Base-by-base conservation (phyloP, 2,888 invertebrate species). In the Pantelozetes paolii region DNA sequence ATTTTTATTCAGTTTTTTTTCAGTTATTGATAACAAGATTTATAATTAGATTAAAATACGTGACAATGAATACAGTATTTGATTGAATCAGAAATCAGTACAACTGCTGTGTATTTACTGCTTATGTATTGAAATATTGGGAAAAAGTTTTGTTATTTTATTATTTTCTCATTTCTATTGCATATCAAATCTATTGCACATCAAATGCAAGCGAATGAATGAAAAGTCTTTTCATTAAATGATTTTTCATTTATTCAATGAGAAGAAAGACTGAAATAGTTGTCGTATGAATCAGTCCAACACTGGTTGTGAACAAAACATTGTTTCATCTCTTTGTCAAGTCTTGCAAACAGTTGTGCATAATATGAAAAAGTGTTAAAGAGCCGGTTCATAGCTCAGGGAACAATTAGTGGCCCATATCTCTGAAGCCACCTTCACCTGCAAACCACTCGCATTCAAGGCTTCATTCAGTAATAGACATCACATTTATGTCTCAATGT, bases 361-460 rank as follows among this genome's bases (percentile, higher is more conserved):
- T 26, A 26, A 23, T 57, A 15, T n/a, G 23, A 62, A 36, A 62
- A 62, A 32, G 36, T 26, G 62, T 62, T 32, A 8, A 30, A 62
- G 62, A 62, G 62, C 62, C 36, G 62, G 62, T 62, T 62, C 62
- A 36, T 18, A 54, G 18, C 54, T 8, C 54, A 20, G 8, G n/a
- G n/a, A 20, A 23, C 23, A 62, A 62, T 62, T 62, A 62, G 62
- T 62, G 62, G 32, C 62, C 62, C 62, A 62, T 62, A 54, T 54
- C 2, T 9, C 15, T 18, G 26, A 32, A 28, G 32, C 62, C 62
- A 62, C 62, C 62, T 62, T 62, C 62, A 62, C 62, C 62, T 36
- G 32, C 54, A 23, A n/a, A 15, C 32, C n/a, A 62, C 30, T 62
- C 62, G 32, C 28, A 62, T 62, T 62, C 62, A 62, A 62, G 62